Conservation (phyloP, 2,797 vertebrate species). For the Pseudotriccus pelzelni region DNA sequence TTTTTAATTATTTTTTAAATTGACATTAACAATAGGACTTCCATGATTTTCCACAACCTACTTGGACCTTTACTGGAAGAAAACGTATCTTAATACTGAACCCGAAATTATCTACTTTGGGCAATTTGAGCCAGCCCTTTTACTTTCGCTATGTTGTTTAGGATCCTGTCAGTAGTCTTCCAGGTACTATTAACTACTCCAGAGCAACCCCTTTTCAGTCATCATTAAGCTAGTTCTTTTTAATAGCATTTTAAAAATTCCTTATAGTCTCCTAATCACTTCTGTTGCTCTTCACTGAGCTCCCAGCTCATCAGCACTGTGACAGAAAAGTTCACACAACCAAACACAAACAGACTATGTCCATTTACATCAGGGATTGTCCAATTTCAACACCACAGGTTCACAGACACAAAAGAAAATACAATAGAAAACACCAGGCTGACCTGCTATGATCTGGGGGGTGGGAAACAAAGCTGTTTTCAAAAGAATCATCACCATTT, state of each 20-base stretch:
- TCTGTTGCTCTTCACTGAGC: slow-evolving; percentile 1
- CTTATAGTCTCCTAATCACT: neutral
- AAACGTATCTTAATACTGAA: neutral
- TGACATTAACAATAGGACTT: neutral
- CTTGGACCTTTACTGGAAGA: neutral
- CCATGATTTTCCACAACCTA: neutral
- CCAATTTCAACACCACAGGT: neutral
- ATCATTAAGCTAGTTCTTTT: neutral
- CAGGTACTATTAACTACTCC: neutral
- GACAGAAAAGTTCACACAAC: neutral
- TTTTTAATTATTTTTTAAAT: neutral
- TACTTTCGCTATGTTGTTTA: neutral
- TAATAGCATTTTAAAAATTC: neutral
- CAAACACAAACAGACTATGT: neutral
- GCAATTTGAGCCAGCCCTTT: neutral
- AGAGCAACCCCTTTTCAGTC: neutral
- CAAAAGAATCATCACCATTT: neutral
- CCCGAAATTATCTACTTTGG: neutral
- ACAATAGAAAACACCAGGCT: neutral
- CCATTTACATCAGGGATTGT: neutral
- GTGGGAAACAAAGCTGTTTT: neutral
- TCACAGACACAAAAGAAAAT: neutral
- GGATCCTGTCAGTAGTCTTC: neutral
- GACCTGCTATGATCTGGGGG: neutral
- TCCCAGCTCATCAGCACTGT: neutral